A percentile compares a stretch with the other conserved stretches of the same genome.
phyloP scores from a whole-genome alignment of 2,888 invertebrate genomes.

The Epirrhoe tristata region DNA sequence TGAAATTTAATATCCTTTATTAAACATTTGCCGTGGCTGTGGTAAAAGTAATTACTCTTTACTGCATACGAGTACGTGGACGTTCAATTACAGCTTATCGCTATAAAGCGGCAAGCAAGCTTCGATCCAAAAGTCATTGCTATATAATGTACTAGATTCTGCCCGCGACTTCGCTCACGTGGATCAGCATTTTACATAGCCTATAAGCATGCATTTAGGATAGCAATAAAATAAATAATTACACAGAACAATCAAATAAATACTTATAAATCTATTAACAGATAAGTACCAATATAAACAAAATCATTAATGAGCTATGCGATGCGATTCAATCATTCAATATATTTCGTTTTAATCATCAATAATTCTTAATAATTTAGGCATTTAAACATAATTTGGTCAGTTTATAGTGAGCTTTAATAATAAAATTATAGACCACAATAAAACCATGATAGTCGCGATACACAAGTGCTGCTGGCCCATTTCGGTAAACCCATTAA shows the following conservation, averaged over 20 bases:
- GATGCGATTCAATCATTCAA: too few relatives aligned
- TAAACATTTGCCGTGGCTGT: slow-evolving; percentile 13
- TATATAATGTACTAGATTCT: not conserved
- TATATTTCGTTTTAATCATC: too few relatives aligned
- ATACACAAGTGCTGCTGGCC: slow-evolving; percentile 11
- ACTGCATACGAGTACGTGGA: slow-evolving; percentile 23
- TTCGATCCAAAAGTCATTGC: slow-evolving; percentile 9
- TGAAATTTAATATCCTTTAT: slow-evolving; percentile 18
- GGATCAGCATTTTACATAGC: too few relatives aligned
- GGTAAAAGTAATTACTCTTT: slow-evolving; percentile 26
- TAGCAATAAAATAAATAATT: too few relatives aligned
- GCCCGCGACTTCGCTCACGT: too few relatives aligned
- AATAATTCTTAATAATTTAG: not conserved
- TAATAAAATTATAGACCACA: slow-evolving; percentile 9
- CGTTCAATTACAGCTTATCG: slow-evolving; percentile 27
- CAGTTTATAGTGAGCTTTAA: not conserved
- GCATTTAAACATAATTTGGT: not conserved
- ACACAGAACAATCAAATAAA: too few relatives aligned
- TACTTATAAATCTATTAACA: too few relatives aligned
- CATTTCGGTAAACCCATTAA: slow-evolving; percentile 23
- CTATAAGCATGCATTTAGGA: too few relatives aligned
- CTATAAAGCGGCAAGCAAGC: slow-evolving; percentile 8
- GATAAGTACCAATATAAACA: too few relatives aligned
- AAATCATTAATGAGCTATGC: too few relatives aligned
- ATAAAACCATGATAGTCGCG: slow-evolving; percentile 12